These are phyloP conservation scores for Elmis aenea DNA, from an alignment of 2,888 invertebrate genomes.

Conservation along the genomic window DNA sequence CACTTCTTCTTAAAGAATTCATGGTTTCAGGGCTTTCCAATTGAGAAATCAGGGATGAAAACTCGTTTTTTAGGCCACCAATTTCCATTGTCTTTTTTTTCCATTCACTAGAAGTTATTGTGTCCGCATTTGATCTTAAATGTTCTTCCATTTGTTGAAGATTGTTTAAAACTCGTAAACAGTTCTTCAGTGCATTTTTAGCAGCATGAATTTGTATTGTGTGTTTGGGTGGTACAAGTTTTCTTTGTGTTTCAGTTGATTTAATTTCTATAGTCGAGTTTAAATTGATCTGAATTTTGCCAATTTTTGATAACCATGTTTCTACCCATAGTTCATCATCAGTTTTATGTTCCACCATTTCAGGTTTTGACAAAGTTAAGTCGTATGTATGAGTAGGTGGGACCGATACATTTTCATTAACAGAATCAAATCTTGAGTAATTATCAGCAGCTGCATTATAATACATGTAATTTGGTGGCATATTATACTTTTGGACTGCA, in stretches of 20 bases:
- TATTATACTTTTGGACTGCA: too few relatives aligned
- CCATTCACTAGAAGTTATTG: slow-evolving; percentile 55
- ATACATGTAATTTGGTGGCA: not conserved
- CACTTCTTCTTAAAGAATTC: slow-evolving; percentile 42
- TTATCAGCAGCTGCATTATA: slow-evolving; percentile 2
- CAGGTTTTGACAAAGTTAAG: slow-evolving; percentile 10
- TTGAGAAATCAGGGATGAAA: slow-evolving; percentile 43
- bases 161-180: slow-evolving; percentile 38
- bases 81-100: slow-evolving; percentile 49
- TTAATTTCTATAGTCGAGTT: slow-evolving; percentile 27
- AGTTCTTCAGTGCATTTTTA: slow-evolving; percentile 36
- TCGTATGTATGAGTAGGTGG: slow-evolving; percentile 12
- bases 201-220: slow-evolving; percentile 40
- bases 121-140: slow-evolving; percentile 46
- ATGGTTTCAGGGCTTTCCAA: slow-evolving; percentile 47
- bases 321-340: slow-evolving; percentile 43
- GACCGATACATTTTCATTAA: slow-evolving; percentile 5
- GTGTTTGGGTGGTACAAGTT: slow-evolving; percentile 11
- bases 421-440: slow-evolving; percentile 17
- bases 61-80: slow-evolving; percentile 47
- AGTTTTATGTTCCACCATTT: slow-evolving; percentile 25
- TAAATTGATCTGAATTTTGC: slow-evolving; percentile 37
- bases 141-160: slow-evolving; percentile 44
- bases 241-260: slow-evolving; percentile 6
- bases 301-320: slow-evolving; percentile 40